Base-by-base conservation (phyloP, 2,797 vertebrate species). In the Sylvilagus floridanus region DNA sequence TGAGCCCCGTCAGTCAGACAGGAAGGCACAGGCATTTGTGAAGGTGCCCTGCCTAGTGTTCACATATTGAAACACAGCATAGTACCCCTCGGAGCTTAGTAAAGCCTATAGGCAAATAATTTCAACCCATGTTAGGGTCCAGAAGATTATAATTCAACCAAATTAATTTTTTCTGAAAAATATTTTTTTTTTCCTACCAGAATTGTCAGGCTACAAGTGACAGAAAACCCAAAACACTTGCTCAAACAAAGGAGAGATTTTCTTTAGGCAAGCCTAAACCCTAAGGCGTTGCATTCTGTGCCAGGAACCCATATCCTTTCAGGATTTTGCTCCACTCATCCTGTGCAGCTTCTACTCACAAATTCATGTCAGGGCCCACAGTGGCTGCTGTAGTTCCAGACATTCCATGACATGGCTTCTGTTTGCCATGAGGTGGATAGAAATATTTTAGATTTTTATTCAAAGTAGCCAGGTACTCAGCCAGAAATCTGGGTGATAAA, bases 401-500 rank as follows among this genome's bases (percentile, higher is more conserved):
- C 7, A 16, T 90, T 50, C 63, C 16, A 22, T 73, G 50, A 37
- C 35, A 50, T 68, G 62, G 13, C 65, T 72, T 89, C 68, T 87
- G 10, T 17, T 35, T 62, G 47, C 62, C 71, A 54, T 1, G 19
- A 69, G 32, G 50, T 26, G 88, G 7, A 24, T 5, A 60, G 66
- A 77, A 76, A 82, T 66, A 54, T 17, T 71, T 86, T 47, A 8
- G 78, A 21, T 66, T 66, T 89, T 78, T 65, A 81, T 71, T 94
- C 66, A 84, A 92, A 89, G 60, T 37, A 71, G 82, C 7, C n/a
- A 50, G 28, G 9, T 77, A 32, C 24, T 57, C 73, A 90, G 32
- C 30, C 87, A 9, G 54, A 92, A 96, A 50, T 73, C 65, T 83
- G 77, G 17, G 21, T 54, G 4, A 57, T 32, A 28, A 68, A 73